phyloP scores from a whole-genome alignment of 2,888 invertebrate genomes.

The Cyrtodaria siliqua region DNA sequence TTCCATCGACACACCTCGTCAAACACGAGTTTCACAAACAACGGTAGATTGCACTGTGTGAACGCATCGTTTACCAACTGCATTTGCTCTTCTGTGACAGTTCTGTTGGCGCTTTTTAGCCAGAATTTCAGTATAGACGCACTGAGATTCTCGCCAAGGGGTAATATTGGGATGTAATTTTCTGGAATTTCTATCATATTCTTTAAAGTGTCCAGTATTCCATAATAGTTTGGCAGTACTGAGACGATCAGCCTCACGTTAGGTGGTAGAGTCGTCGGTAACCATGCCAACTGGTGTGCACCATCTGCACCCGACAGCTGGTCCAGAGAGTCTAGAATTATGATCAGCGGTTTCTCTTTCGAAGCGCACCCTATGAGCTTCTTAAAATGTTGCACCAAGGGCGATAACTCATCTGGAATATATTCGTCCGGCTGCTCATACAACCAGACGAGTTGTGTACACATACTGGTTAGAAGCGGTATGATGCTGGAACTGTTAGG shows the following conservation, averaged over 20 bases:
- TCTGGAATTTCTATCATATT: constrained; percentile 76
- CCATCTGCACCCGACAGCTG: constrained; percentile 97
- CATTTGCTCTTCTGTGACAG: constrained; percentile 96
- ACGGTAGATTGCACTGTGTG: constrained; percentile 96
- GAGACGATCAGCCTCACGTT: constrained; percentile 97
- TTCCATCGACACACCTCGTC: constrained; percentile 99
- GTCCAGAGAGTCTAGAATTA: constrained; percentile 98
- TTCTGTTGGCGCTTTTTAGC: constrained; percentile 89
- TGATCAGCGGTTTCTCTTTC: constrained; percentile 90
- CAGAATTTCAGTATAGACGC: constrained; percentile 95
- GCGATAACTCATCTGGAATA: constrained; percentile 98
- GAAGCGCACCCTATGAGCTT: constrained; percentile 90
- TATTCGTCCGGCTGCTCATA: constrained; percentile 88
- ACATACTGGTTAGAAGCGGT: constrained; percentile 97
- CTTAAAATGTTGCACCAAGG: constrained; percentile 98
- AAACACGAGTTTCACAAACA: constrained; percentile 98
- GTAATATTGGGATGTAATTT: constrained; percentile 80
- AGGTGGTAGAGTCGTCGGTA: constrained; percentile 95
- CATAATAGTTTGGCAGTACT: constrained; percentile 80
- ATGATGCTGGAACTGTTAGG: constrained; percentile 98
- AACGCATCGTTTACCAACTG: constrained; percentile 97
- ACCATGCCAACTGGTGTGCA: constrained; percentile 98
- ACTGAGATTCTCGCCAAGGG: constrained; percentile 95
- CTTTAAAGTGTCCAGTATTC: constrained; percentile 77
- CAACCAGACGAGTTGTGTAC: constrained; percentile 93